Conservation (phyloP, 2,113 vertebrate genomes). For the Bujurquina vittata region DNA sequence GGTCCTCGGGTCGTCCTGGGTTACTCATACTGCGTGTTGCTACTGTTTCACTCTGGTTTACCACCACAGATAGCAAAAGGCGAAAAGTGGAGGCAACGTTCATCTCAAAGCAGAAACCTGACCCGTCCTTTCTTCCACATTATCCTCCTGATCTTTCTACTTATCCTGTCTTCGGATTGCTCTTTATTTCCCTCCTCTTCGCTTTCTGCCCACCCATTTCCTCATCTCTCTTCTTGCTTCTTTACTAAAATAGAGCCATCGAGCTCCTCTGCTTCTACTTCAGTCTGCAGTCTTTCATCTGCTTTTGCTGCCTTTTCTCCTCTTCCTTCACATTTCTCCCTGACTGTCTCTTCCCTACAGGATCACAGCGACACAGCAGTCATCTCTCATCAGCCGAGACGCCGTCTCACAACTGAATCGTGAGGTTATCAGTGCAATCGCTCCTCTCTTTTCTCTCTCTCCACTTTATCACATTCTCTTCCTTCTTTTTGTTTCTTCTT, state of each 20-base stretch:
- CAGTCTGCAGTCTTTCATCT: slow-evolving; percentile 9
- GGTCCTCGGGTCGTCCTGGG: background rate
- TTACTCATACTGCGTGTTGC: slow-evolving; percentile 24
- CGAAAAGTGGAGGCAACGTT: slow-evolving; percentile 28
- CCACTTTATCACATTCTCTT: background rate
- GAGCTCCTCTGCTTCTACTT: slow-evolving; percentile 6
- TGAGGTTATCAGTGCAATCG: slow-evolving; percentile 1
- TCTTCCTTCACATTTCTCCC: background rate
- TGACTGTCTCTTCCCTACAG: slow-evolving; percentile 28
- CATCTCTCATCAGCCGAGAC: slow-evolving; percentile 39
- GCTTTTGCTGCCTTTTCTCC: background rate
- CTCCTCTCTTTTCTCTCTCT: background rate
- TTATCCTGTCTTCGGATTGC: slow-evolving; percentile 11
- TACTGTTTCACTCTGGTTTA: slow-evolving; percentile 4
- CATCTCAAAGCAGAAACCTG: slow-evolving; percentile 15
- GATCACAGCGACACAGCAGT: slow-evolving; percentile 39
- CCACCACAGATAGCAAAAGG: slow-evolving; percentile 48
- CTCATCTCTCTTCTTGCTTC: slow-evolving; percentile 25
- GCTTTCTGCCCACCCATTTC: slow-evolving; percentile 21
- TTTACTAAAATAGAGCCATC: slow-evolving; percentile 35
- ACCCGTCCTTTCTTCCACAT: background rate
- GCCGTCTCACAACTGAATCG: slow-evolving; percentile 6
- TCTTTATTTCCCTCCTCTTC: slow-evolving; percentile 35
- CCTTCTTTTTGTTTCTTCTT: background rate
- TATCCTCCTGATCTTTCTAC: background rate